Conservation (phyloP, 2,888 invertebrate species). For the Erebia palarica region DNA sequence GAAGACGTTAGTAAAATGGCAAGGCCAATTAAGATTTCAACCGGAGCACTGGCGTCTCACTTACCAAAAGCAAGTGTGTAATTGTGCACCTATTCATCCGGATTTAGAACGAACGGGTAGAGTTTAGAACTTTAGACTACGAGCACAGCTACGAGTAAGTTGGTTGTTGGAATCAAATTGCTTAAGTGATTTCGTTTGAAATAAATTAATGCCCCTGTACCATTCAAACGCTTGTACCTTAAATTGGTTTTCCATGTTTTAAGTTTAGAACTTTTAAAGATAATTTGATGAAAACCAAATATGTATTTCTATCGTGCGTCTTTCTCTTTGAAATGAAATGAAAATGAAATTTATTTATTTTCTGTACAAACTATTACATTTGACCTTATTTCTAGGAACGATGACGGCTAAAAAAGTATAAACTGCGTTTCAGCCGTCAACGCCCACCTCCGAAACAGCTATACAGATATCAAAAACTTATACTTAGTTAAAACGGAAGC, state of each 20-base stretch:
- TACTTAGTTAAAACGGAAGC: no score
- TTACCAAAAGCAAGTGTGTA: slow-evolving; percentile 5
- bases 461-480: no score
- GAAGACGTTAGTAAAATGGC: slow-evolving; percentile 7
- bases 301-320: no score
- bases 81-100: slow-evolving; percentile 15
- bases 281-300: no score
- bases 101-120: background rate
- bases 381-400: no score
- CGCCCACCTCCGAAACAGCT: no score
- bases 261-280: background rate
- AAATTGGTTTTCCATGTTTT: background rate
- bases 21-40: slow-evolving; percentile 15
- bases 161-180: background rate
- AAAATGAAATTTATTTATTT: no score
- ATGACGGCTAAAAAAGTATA: no score
- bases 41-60: background rate
- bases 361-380: no score
- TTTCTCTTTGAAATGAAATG: no score
- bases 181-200: slow-evolving; percentile 2
- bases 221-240: no score
- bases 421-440: no score
- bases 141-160: background rate
- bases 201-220: background rate
- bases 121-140: background rate